These are phyloP conservation scores for Micrasema minimum DNA, from an alignment of 1,140 invertebrate species.

Conservation along the genomic window DNA sequence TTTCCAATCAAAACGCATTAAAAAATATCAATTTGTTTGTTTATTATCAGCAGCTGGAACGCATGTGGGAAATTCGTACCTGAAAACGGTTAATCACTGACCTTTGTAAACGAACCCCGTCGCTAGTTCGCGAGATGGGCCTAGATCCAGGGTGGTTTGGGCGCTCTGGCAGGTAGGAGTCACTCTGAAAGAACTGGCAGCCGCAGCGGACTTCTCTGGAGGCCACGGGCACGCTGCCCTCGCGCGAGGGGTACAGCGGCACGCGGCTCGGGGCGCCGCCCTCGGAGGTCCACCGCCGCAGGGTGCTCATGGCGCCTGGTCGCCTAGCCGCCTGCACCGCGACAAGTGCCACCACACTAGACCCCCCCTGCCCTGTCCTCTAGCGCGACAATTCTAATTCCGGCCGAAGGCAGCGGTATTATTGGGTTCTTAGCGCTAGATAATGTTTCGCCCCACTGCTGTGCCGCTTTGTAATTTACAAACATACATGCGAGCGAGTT, in stretches of 20 bases:
- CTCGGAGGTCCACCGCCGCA: conserved; percentile 72
- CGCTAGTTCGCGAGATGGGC: conserved; percentile 65
- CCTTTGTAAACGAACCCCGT: conserved; percentile 62
- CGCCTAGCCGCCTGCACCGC: conserved; percentile 55
- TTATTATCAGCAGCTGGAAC: too few species aligned
- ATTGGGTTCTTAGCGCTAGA: conserved; percentile 33
- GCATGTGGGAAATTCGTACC: too few species aligned
- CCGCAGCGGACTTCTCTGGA: conserved; percentile 83
- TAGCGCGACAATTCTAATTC: conserved; percentile 39
- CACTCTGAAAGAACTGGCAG: conserved; percentile 84
- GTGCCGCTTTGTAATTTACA: conserved; percentile 9
- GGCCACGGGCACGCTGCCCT: conserved; percentile 73
- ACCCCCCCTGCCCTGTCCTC: conserved; percentile 4
- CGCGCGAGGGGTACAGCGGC: conserved; percentile 68
- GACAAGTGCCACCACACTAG: conserved; percentile 47
- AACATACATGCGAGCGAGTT: not conserved
- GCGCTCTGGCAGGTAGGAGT: conserved; percentile 77
- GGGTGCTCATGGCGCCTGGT: conserved; percentile 56
- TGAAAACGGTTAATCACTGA: conserved; percentile 55
- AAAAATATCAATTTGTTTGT: too few species aligned
- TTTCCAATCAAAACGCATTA: not conserved
- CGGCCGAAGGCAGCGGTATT: conserved; percentile 30
- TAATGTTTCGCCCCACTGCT: conserved; percentile 35
- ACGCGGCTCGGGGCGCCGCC: conserved; percentile 69
- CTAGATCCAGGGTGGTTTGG: conserved; percentile 67